phyloP scores from a whole-genome alignment of 2,113 vertebrate species.

The Empidonax alnorum region DNA sequence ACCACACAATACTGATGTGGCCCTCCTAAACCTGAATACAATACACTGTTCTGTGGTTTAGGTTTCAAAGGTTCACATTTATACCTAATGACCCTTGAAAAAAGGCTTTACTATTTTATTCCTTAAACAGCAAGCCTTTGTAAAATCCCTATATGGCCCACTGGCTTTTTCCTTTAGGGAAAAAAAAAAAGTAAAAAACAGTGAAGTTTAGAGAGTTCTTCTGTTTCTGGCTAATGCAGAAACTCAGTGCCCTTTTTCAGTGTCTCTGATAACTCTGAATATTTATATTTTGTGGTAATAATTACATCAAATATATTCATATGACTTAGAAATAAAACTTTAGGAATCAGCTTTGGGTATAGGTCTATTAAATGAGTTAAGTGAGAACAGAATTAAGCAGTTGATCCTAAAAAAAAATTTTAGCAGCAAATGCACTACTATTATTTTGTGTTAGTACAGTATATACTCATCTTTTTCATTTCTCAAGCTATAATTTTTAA shows the following conservation, averaged over 20 bases:
- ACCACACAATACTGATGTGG: neutral
- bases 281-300: neutral
- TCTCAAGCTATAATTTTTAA: neutral
- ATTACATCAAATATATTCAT: neutral
- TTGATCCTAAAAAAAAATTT: neutral
- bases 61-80: neutral
- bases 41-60: neutral
- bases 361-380: neutral
- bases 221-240: neutral
- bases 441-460: neutral
- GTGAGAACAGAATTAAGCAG: neutral
- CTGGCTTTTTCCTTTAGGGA: neutral
- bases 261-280: neutral
- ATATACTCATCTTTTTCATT: neutral
- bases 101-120: neutral
- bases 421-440: neutral
- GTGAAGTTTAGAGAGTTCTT: neutral
- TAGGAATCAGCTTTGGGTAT: neutral
- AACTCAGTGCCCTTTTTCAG: neutral
- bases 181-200: neutral
- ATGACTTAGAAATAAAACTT: neutral
- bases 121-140: neutral
- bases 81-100: neutral
- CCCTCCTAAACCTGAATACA: neutral
- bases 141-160: neutral